Evolutionary conservation across 2,113 vertebrate species (phyloP).

Genomic region (Bambusicola thoracicus): DNA sequence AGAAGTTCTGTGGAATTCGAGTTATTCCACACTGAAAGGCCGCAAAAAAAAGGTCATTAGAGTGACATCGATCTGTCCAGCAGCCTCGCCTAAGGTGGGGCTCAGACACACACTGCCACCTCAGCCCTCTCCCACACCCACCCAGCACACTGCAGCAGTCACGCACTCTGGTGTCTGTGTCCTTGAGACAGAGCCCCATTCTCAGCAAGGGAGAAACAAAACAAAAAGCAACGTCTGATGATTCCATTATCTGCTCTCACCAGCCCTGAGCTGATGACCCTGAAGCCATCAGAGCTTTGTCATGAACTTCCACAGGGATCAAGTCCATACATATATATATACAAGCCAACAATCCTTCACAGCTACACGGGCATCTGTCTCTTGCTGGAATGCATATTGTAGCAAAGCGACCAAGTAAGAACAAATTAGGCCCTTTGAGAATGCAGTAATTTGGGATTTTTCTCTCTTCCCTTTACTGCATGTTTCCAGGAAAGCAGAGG

Average conservation of each 20-base stretch:
- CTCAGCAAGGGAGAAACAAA: background rate
- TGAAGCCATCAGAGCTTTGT: background rate
- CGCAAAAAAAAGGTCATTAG: background rate
- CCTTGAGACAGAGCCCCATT: background rate
- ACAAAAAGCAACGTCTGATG: too few relatives aligned
- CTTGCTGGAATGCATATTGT: background rate
- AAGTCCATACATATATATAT: too few relatives aligned
- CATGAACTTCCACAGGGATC: too few relatives aligned
- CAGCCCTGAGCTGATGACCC: background rate
- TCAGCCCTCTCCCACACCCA: background rate
- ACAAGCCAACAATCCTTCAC: too few relatives aligned
- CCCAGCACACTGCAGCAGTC: background rate
- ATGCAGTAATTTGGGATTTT: background rate
- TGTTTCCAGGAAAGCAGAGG: background rate
- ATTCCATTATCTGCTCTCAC: too few relatives aligned
- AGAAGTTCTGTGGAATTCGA: accelerated
- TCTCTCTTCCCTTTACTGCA: background rate
- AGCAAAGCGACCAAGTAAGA: background rate
- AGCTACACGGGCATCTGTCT: too few relatives aligned
- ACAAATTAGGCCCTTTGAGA: background rate
- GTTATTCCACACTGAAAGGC: background rate
- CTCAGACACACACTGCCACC: too few relatives aligned
- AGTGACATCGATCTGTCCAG: too few relatives aligned
- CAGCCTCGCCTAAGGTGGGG: too few relatives aligned
- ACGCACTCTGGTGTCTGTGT: accelerated